Evolutionary conservation across 64 coral and sea anemone species (phyloP).

Genomic region (Montipora cactus): DNA sequence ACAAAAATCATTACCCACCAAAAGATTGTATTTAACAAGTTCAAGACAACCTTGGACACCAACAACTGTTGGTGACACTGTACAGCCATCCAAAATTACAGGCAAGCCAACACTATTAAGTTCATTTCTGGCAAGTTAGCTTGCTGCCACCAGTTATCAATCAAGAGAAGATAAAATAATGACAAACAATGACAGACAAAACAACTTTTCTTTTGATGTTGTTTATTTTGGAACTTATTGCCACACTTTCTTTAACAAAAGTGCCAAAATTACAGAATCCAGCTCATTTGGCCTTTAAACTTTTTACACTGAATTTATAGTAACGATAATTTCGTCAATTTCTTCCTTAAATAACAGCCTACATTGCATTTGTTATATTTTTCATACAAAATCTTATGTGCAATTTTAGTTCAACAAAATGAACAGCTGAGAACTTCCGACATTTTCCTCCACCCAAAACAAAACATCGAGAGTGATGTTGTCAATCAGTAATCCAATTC

Average conservation of each 20-base stretch:
- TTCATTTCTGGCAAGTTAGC: not conserved
- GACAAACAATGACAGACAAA: constrained; percentile 15
- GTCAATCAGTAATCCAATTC: not conserved
- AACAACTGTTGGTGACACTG: constrained; percentile 20
- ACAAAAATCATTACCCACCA: not conserved
- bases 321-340: constrained; percentile 21
- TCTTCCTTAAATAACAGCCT: constrained; percentile 50
- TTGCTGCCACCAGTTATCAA: constrained; percentile 2
- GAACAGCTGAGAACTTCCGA: not conserved
- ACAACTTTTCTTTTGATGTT: constrained; percentile 5
- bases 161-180: constrained; percentile 81
- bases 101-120: constrained; percentile 6
- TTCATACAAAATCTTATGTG: constrained; percentile 49
- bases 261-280: constrained; percentile 16
- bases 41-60: constrained; percentile 50
- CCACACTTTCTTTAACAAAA: constrained; percentile 38
- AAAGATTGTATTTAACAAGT: constrained; percentile 12
- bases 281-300: not conserved
- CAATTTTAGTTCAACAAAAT: constrained; percentile 9
- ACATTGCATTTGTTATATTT: constrained; percentile 15
- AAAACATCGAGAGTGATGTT: not conserved
- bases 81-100: constrained; percentile 58
- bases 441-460: not conserved
- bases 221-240: constrained; percentile 39
- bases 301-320: constrained; percentile 25